Base-by-base conservation (phyloP, 2,797 vertebrate species). In the Triplophysa bombifrons region DNA sequence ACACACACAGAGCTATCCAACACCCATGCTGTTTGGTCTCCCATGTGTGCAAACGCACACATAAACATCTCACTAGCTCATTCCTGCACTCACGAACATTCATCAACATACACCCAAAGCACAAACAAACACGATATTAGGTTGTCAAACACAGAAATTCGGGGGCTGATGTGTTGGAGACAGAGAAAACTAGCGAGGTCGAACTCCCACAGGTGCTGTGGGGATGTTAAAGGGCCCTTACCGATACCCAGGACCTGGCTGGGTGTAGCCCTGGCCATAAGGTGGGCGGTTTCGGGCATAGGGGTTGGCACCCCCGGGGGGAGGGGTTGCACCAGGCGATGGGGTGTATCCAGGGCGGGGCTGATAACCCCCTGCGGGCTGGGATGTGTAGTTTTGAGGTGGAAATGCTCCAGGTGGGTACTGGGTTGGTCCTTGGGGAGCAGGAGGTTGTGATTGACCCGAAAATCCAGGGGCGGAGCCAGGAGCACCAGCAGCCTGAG, bases 241-340 rank as follows among this genome's bases (percentile, higher is more conserved):
- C 89, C 93, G 93, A 90, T 99, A 99, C 48, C 98, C 98, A 0
- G 98, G 97, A 56, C 98, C 98, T 0, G 98, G 97, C 74, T 99
- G 98, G 87, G 96, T 85, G 81, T 99, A 99, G 78, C 96, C 95
- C 92, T 96, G 96, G 75, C 94, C 94, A 12, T 96, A 99, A 63
- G 96, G 93, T 6, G 95, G 96, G 1, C 97, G 97, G 88, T 93
- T 98, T 74, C 96, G 97, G 81, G 97, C 95, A 0, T 96, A 99
- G 0, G 98, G 98, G 90, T 99, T 99, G 84, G 95, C 90, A 71
- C 92, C 92, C 74, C 95, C 94, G 2, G 97, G 95, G 20, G 96
- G 96, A 3, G 96, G 96, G 76, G 95, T 95, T 91, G 88, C 95
- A 79, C 96, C 96, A 10, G 97, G 95, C 3, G 95, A 93, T 0